A percentile compares a stretch with the other conserved stretches of the same genome.
phyloP scores from a whole-genome alignment of 2,888 invertebrate genomes.

The Aleiodes testaceus region DNA sequence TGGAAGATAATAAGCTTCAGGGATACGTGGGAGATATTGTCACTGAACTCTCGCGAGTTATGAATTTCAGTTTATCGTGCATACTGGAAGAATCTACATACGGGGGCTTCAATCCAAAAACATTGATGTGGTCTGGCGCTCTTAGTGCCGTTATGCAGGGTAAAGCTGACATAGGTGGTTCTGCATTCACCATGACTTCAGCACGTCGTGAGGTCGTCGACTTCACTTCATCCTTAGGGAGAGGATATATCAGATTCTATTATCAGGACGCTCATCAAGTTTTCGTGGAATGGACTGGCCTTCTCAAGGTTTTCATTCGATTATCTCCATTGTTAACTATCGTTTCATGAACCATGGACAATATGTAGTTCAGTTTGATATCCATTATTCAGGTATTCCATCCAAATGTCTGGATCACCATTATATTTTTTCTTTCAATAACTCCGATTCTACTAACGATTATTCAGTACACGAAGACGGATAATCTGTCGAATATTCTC shows the following conservation, averaged over 20 bases:
- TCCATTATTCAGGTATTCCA: constrained; percentile 39
- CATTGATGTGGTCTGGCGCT: constrained; percentile 58
- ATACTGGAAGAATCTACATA: constrained; percentile 44
- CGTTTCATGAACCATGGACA: no score
- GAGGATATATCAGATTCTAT: constrained; percentile 54
- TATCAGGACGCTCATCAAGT: constrained; percentile 51
- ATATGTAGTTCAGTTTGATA: not conserved
- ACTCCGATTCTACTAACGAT: constrained; percentile 43
- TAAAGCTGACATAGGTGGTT: constrained; percentile 59
- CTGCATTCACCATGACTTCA: constrained; percentile 59
- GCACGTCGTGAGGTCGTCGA: constrained; percentile 57
- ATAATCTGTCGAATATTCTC: constrained; percentile 22
- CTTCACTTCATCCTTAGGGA: constrained; percentile 60
- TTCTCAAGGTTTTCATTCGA: no score
- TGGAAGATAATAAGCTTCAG: constrained; percentile 47
- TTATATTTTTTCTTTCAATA: constrained; percentile 42
- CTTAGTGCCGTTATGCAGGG: constrained; percentile 53
- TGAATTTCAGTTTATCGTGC: constrained; percentile 58
- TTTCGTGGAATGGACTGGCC: constrained; percentile 57
- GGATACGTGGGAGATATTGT: constrained; percentile 57
- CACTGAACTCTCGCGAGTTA: constrained; percentile 53
- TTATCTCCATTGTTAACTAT: not conserved
- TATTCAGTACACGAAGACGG: constrained; percentile 41
- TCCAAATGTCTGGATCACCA: constrained; percentile 49
- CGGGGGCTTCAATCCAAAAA: constrained; percentile 52